Conservation (phyloP, 2,797 vertebrate species). For the Microcaecilia unicolor region DNA sequence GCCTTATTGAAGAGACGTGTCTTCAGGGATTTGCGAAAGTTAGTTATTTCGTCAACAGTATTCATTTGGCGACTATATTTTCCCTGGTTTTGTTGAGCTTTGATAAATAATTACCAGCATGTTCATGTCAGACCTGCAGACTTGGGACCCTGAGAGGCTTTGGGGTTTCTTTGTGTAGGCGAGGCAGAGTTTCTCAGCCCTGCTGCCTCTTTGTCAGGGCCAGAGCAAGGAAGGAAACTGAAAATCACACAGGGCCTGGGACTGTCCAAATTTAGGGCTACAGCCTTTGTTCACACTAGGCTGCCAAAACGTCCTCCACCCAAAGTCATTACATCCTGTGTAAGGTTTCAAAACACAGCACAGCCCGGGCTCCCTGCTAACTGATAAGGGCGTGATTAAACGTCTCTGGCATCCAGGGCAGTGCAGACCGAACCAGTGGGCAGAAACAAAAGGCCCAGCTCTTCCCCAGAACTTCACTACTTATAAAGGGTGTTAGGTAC, state of each 20-base stretch:
- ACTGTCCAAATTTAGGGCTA: constrained; percentile 73
- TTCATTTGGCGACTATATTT: too few relatives aligned
- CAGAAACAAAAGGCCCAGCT: too few relatives aligned
- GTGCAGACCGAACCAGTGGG: not conserved
- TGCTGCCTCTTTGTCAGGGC: constrained; percentile 62
- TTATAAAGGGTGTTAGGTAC: too few relatives aligned
- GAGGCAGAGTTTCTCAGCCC: constrained; percentile 16
- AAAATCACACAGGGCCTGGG: constrained; percentile 64
- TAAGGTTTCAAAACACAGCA: constrained; percentile 57
- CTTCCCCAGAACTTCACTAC: too few relatives aligned
- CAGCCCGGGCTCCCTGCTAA: constrained; percentile 12
- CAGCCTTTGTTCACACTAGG: constrained; percentile 82
- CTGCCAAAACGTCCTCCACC: constrained; percentile 76
- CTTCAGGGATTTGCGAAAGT: too few relatives aligned
- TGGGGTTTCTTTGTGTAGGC: too few relatives aligned
- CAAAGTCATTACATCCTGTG: constrained; percentile 74
- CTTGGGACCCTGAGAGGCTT: not conserved
- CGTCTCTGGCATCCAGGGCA: constrained; percentile 41
- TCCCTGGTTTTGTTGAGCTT: too few relatives aligned
- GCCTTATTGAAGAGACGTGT: too few relatives aligned
- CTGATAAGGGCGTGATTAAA: constrained; percentile 7
- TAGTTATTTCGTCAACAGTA: too few relatives aligned
- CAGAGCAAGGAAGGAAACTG: constrained; percentile 89
- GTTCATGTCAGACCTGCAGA: not conserved
- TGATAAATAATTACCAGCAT: too few relatives aligned